These are phyloP conservation scores for Dromaius novaehollandiae DNA, from an alignment of 2,113 vertebrate species.

Conservation along the genomic window DNA sequence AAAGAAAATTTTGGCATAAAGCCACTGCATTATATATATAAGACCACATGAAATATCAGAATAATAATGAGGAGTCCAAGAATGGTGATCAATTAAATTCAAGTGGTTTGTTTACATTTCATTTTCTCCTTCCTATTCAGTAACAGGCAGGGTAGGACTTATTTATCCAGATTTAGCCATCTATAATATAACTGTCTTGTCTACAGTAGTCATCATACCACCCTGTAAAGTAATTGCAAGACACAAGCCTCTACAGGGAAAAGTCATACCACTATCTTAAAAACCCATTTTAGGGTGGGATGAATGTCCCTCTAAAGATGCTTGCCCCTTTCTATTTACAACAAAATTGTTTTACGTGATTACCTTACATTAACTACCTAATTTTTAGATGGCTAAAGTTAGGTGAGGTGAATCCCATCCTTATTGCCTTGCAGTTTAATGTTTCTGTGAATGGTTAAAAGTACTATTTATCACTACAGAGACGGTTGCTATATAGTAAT, in stretches of 20 bases:
- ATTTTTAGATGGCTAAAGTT: not conserved
- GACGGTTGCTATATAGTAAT: not conserved
- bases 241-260: not conserved
- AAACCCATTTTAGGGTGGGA: not conserved
- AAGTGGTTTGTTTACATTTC: not conserved
- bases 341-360: not conserved
- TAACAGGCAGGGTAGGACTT: not conserved
- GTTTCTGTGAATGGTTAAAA: constrained; percentile 17
- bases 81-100: not conserved
- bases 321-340: not conserved
- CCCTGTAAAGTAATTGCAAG: not conserved
- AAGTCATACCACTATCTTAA: not conserved
- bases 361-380: not conserved
- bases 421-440: not conserved
- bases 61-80: not conserved
- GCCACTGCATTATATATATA: not conserved
- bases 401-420: not conserved
- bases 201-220: not conserved
- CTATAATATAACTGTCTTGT: not conserved
- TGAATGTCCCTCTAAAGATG: not conserved
- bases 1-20: not conserved
- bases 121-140: not conserved
- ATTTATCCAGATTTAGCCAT: not conserved
- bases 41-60: not conserved
- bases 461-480: constrained; percentile 8